Conservation (phyloP, 2,797 vertebrate species). For the Lophotriccus pileatus region DNA sequence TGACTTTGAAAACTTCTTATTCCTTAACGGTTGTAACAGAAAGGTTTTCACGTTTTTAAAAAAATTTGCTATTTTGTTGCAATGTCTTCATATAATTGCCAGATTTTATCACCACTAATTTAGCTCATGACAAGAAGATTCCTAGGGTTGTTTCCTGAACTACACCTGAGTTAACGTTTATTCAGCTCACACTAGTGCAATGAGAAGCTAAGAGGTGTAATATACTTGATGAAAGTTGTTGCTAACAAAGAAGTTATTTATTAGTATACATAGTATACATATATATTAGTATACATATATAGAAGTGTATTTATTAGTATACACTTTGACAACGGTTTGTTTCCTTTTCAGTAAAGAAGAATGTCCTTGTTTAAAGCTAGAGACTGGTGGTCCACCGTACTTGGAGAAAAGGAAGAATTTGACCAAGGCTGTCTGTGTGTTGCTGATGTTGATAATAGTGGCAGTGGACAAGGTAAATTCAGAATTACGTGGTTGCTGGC, state of each 20-base stretch:
- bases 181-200: neutral
- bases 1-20: neutral
- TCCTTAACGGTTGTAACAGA: neutral
- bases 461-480: constrained; percentile 86
- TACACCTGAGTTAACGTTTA: neutral
- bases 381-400: constrained; percentile 92
- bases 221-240: neutral
- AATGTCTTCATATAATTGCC: neutral
- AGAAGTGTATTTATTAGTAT: neutral
- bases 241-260: neutral
- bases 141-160: neutral
- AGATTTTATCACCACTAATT: neutral
- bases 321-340: neutral
- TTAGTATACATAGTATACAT: neutral
- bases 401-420: constrained; percentile 95
- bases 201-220: neutral
- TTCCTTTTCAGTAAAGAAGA: constrained; percentile 67
- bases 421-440: constrained; percentile 94
- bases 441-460: constrained; percentile 93
- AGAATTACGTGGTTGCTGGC: neutral
- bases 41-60: neutral
- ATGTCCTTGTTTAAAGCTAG: constrained; percentile 99
- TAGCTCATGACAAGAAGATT: neutral
- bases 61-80: neutral
- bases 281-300: neutral